Base-by-base conservation (phyloP, 2,888 invertebrate genomes). In the Thumatha senex region DNA sequence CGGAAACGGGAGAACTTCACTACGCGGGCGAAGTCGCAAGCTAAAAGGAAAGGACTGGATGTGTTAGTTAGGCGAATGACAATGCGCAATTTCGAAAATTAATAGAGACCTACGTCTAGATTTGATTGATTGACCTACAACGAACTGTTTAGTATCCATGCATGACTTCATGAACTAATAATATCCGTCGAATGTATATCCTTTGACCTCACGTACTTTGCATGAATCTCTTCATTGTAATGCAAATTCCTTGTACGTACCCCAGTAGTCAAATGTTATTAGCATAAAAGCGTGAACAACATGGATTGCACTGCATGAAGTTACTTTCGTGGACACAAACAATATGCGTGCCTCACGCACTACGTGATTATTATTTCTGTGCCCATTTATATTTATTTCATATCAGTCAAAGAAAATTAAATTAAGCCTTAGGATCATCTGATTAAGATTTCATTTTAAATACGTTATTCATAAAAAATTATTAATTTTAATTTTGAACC, bases 331-430 rank as follows among this genome's bases (percentile, higher is more conserved):
- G 58, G 66, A 58, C 44, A 57, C 58, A 64, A 55, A 61, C 66
- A 64, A 43, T 18, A 54, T 76, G 83, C 84, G 84, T 84, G 84
- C 50, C 65, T 49, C 84, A 84, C 84, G 84, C 83, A 83, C 72
- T 50, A 54, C 56, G 64, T 67, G 58, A 66, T 67, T 58, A 62
- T 64, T 65, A 67, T 65, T 61, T 56, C 54, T 53, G 46, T 57
- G 48, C 64, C 56, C 54, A 42, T 58, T 66, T 39, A 33, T 33
- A 24, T 24, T 46, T 10, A 41, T 36, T 30, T 51, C 30, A 42
- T 18, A 14, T 11, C 14, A 10, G 12, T 46, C 11, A 9, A 15
- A 24, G 4, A 46, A 30, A 58, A 52, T 57, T 46, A 63, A 67
- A 65, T 63, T 59, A 46, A 14, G 56, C 58, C 54, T 43, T 59